Percentiles rank a stretch among this genome's conserved stretches.
Evolutionary conservation across 2,113 vertebrate genomes (phyloP).

Genomic region (Okapia johnstoni): DNA sequence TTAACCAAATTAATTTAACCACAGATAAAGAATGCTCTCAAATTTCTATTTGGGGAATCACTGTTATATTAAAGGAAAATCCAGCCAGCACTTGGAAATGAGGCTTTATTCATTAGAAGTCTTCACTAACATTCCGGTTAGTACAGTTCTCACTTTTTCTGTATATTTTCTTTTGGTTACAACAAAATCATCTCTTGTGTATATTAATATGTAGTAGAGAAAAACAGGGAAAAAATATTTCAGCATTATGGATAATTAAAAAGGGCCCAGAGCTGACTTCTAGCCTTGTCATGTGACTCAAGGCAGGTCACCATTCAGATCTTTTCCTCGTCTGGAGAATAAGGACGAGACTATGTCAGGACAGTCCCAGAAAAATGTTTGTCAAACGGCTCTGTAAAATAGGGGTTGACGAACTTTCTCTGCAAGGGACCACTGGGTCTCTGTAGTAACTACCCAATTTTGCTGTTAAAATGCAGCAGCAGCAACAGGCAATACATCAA

Average conservation of each 20-base stretch:
- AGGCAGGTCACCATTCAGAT: background rate
- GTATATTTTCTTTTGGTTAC: background rate
- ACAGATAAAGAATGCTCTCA: conserved; percentile 16
- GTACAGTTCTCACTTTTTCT: background rate
- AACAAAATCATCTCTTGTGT: background rate
- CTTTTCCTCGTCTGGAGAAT: background rate
- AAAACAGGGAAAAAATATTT: background rate
- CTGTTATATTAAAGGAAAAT: conserved; percentile 33
- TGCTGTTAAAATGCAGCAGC: background rate
- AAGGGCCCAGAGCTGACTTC: background rate
- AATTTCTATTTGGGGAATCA: background rate
- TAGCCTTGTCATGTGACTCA: background rate
- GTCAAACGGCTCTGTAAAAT: background rate
- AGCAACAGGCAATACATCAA: background rate
- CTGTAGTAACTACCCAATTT: background rate
- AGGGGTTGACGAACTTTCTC: background rate
- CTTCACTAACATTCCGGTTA: background rate
- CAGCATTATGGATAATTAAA: background rate
- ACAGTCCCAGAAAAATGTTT: background rate
- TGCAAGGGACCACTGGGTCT: background rate
- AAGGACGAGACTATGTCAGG: background rate
- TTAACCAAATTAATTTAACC: conserved; percentile 51
- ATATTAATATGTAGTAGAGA: background rate
- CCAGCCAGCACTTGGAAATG: background rate
- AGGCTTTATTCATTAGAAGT: conserved; percentile 6